A percentile compares a stretch with the other conserved stretches of the same genome.
These are phyloP conservation scores for Ctenoplectra terminalis DNA, from an alignment of 1,140 invertebrate species.

Conservation along the genomic window DNA sequence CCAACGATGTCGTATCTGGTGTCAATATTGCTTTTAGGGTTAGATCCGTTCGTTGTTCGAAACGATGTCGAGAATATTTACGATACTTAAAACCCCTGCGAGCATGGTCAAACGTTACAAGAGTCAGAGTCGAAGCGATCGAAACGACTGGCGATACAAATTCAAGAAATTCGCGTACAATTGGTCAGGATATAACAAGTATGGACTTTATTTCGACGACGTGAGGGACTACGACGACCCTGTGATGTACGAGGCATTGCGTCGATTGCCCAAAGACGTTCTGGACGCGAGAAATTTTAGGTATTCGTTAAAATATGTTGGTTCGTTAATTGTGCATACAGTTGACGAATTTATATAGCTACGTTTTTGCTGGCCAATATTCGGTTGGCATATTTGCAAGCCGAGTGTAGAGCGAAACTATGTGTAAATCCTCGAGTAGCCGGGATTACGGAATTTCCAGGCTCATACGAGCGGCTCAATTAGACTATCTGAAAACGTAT, in stretches of 20 bases:
- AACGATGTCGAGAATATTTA: slow-evolving; percentile 13
- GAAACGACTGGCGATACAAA: not conserved
- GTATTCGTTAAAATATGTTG: slow-evolving; percentile 16
- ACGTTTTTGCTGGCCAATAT: slow-evolving; percentile 3
- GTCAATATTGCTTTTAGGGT: not conserved
- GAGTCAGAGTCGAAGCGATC: too few species aligned
- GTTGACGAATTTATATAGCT: slow-evolving; percentile 7
- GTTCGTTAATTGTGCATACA: not conserved
- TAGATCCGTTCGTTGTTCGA: not conserved
- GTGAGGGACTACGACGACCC: not conserved
- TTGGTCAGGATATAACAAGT: slow-evolving; percentile 40
- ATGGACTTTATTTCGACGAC: slow-evolving; percentile 57
- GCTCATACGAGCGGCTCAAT: slow-evolving; percentile 48
- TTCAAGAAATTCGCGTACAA: slow-evolving; percentile 31
- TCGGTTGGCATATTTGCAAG: not conserved
- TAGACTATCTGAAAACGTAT: slow-evolving; percentile 46
- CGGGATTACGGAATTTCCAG: slow-evolving; percentile 46
- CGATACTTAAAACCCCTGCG: not conserved
- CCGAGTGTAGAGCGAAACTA: not conserved
- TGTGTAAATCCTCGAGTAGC: not conserved
- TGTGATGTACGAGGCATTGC: slow-evolving; percentile 27
- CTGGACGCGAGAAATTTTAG: slow-evolving; percentile 60
- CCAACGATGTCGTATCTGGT: not conserved
- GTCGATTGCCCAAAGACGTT: slow-evolving; percentile 54
- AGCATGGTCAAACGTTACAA: not conserved